Percentiles rank a stretch among this genome's conserved stretches.
Conservation (phyloP, 2,888 invertebrate genomes). For the Pantelozetes paolii region DNA sequence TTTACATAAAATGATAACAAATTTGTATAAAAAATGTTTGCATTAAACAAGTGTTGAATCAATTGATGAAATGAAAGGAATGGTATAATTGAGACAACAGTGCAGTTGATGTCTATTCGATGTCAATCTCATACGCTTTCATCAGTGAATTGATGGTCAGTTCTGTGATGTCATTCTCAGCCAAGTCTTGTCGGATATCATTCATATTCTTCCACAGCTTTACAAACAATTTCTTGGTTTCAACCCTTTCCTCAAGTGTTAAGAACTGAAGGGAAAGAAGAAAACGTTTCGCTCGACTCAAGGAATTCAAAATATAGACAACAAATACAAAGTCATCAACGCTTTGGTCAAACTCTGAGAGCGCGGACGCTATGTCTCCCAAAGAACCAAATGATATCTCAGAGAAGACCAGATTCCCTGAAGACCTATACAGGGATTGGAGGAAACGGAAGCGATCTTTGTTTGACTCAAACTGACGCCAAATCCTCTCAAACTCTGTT, state of each 20-base stretch:
- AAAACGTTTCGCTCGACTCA: slow-evolving; percentile 35
- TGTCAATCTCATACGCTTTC: slow-evolving; percentile 22
- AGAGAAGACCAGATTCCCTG: slow-evolving; percentile 30
- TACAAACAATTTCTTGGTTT: slow-evolving; percentile 24
- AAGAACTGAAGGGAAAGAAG: slow-evolving; percentile 27
- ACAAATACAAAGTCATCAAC: slow-evolving; percentile 29
- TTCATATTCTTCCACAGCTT: slow-evolving; percentile 27
- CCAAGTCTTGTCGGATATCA: slow-evolving; percentile 34
- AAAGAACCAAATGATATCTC: slow-evolving; percentile 35
- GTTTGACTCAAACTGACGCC: slow-evolving; percentile 28
- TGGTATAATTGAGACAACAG: not conserved
- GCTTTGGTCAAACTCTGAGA: slow-evolving; percentile 25
- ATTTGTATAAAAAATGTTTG: not conserved
- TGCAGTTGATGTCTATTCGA: not conserved
- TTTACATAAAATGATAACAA: not conserved
- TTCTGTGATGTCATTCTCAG: slow-evolving; percentile 28
- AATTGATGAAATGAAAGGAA: not conserved
- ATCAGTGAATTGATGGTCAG: slow-evolving; percentile 21
- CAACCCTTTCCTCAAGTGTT: slow-evolving; percentile 3
- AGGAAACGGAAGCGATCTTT: slow-evolving; percentile 25
- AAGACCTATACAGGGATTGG: not conserved
- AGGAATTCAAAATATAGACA: slow-evolving; percentile 28
- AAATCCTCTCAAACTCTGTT: slow-evolving; percentile 29
- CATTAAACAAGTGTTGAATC: not conserved
- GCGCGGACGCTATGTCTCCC: slow-evolving; percentile 30